Percentiles rank a stretch among this genome's conserved stretches.
phyloP scores from a whole-genome alignment of 1,140 invertebrate species.

The Piezodorus guildinii region DNA sequence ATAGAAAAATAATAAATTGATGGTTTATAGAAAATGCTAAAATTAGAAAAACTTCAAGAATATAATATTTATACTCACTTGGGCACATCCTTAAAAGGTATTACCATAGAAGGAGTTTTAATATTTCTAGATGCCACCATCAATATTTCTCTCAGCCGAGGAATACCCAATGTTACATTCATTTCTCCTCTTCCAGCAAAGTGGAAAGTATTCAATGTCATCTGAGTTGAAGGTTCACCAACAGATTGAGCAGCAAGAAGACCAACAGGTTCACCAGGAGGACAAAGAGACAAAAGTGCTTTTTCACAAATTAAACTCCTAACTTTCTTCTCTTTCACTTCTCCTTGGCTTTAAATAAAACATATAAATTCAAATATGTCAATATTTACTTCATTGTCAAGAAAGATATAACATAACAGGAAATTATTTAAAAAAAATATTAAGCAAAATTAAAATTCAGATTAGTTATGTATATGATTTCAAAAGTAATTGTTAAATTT shows the following conservation, averaged over 20 bases:
- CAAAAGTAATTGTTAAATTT: too few relatives aligned
- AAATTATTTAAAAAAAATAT: too few relatives aligned
- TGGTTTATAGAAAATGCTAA: background rate
- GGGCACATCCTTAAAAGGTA: slow-evolving; percentile 56
- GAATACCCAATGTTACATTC: slow-evolving; percentile 98
- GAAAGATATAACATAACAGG: too few relatives aligned
- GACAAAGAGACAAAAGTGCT: slow-evolving; percentile 59
- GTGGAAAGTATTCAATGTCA: slow-evolving; percentile 99
- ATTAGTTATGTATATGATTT: too few relatives aligned
- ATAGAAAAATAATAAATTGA: slow-evolving; percentile 4
- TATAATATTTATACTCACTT: slow-evolving; percentile 31
- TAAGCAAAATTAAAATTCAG: too few relatives aligned
- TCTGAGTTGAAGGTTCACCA: slow-evolving; percentile 98
- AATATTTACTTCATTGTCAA: too few relatives aligned
- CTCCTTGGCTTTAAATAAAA: background rate
- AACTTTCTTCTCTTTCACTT: slow-evolving; percentile 34
- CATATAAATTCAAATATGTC: too few relatives aligned
- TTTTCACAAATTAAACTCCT: slow-evolving; percentile 64
- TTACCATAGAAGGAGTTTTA: slow-evolving; percentile 92
- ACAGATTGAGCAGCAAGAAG: slow-evolving; percentile 90
- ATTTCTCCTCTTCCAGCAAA: slow-evolving; percentile 99
- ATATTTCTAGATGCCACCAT: slow-evolving; percentile 85
- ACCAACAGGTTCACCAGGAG: slow-evolving; percentile 93
- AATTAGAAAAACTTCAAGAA: background rate
- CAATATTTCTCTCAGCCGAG: slow-evolving; percentile 88